Base-by-base conservation (phyloP, 2,888 invertebrate species). In the Cordilura impudica region DNA sequence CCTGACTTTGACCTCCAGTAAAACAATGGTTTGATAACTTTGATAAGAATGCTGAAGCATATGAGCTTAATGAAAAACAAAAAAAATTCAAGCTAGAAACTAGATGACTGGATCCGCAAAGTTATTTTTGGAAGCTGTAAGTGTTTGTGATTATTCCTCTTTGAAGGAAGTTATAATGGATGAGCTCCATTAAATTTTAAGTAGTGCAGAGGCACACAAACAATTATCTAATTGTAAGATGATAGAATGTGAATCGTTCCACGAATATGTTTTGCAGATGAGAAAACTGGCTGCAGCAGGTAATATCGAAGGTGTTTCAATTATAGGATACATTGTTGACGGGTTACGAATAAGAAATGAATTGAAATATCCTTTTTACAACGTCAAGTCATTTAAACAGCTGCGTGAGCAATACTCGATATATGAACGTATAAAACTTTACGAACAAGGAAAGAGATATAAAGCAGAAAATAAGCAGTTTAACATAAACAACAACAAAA, bases 1-100 rank as follows among this genome's bases (percentile, higher is more conserved):
- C 61, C 73, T 51, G 73, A 70, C 49, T 78, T 61, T 26, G 73
- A 78, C 56, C 63, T 35, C 54, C 61, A 19, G 54, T 72, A 6
- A 14, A 60, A 56, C 60, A 60, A 10, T 43, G n/a, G n/a, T n/a
- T n/a, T n/a, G n/a, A n/a, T n/a, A n/a, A n/a, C n/a, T n/a, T n/a
- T n/a, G n/a, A n/a, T n/a, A n/a, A n/a, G n/a, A n/a, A n/a, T n/a
- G n/a, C n/a, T n/a, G n/a, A n/a, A n/a, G n/a, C n/a, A n/a, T n/a
- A n/a, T n/a, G n/a, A n/a, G n/a, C n/a, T n/a, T n/a, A n/a, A n/a
- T n/a, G n/a, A n/a, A n/a, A n/a, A n/a, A n/a, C n/a, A n/a, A n/a
- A n/a, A n/a, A n/a, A n/a, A n/a, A n/a, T n/a, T n/a, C n/a, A n/a
- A n/a, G n/a, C n/a, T n/a, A n/a, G n/a, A n/a, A n/a, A n/a, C n/a